Evolutionary conservation across 1,140 invertebrate species (phyloP).

Genomic region (Teleopsis dalmanni): DNA sequence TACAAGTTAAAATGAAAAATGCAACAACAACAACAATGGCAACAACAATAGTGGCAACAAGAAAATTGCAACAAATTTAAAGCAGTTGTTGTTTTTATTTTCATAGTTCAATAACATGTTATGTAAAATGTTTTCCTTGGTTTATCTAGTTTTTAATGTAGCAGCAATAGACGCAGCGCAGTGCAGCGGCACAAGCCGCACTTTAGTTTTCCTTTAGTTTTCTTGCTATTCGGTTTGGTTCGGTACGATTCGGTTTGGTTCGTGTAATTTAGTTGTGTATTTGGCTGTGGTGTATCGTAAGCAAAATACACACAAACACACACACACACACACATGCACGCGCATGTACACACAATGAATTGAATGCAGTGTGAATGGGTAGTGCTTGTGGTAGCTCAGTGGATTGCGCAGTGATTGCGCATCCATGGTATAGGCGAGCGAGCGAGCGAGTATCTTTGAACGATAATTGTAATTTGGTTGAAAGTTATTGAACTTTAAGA

Average conservation of each 20-base stretch:
- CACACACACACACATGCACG: background rate
- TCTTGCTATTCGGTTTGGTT: background rate
- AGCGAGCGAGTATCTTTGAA: slow-evolving; percentile 4
- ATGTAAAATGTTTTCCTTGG: slow-evolving; percentile 39
- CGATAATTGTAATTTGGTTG: slow-evolving; percentile 9
- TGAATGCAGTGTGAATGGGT: no score
- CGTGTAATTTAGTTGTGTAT: no score
- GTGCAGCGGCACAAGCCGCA: background rate
- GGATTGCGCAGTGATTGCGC: no score
- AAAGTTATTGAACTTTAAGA: slow-evolving; percentile 13
- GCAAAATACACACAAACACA: background rate
- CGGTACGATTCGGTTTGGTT: background rate
- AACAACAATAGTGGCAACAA: background rate
- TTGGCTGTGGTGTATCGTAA: no score
- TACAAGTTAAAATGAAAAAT: slow-evolving; percentile 12
- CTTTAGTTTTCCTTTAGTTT: slow-evolving; percentile 8
- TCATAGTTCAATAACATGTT: slow-evolving; percentile 43
- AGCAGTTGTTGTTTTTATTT: slow-evolving; percentile 21
- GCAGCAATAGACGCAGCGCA: slow-evolving; percentile 2
- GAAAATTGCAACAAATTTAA: slow-evolving; percentile 3
- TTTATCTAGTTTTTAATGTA: slow-evolving; percentile 15
- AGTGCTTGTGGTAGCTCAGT: no score
- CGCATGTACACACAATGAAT: no score
- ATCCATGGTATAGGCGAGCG: no score
- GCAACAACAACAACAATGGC: slow-evolving; percentile 6